These are phyloP conservation scores for Scolopax bukidnonensis DNA, from an alignment of 2,797 vertebrate genomes.

Conservation along the genomic window DNA sequence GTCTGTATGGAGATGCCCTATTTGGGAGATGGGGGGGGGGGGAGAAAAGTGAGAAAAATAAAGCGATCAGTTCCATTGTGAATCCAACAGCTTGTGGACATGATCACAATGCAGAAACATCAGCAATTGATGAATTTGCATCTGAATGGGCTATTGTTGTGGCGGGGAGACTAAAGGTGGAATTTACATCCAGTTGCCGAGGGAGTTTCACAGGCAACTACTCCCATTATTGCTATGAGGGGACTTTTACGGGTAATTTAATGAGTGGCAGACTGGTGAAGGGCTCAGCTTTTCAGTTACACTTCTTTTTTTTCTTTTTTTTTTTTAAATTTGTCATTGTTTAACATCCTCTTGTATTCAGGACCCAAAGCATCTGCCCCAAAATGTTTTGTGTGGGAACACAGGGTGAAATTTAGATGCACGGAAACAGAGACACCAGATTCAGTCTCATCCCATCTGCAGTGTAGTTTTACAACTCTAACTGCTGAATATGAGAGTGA, in stretches of 20 bases:
- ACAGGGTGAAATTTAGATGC: background rate
- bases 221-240: constrained; percentile 12
- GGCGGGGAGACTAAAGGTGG: constrained; percentile 37
- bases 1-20: background rate
- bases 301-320: background rate
- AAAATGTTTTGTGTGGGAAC: background rate
- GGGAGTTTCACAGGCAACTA: constrained; percentile 59
- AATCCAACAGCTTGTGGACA: constrained; percentile 30
- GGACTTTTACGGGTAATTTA: constrained; percentile 39
- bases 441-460: background rate
- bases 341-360: background rate
- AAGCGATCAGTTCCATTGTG: background rate
- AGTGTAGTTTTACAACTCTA: background rate
- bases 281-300: background rate
- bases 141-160: background rate
- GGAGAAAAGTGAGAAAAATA: background rate
- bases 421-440: background rate
- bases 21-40: background rate
- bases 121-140: constrained; percentile 14
- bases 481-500: background rate
- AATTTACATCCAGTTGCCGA: constrained; percentile 38
- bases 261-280: constrained; percentile 12
- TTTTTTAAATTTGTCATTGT: background rate
- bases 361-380: background rate
- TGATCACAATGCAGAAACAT: constrained; percentile 47